phyloP scores from a whole-genome alignment of 2,113 vertebrate species.

The Actenoides lindsayi region DNA sequence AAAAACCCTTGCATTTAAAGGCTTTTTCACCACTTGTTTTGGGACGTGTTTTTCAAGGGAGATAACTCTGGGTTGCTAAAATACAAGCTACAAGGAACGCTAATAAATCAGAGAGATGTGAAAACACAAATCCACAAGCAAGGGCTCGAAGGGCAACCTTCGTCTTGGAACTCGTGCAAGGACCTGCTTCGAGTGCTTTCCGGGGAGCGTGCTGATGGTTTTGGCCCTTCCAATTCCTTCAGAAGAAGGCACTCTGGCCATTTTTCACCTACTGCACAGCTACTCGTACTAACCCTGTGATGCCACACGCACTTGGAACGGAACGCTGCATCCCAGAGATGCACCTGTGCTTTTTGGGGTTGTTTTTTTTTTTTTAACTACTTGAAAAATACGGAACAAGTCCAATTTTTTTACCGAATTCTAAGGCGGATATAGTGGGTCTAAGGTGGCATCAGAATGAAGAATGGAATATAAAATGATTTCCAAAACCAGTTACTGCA shows the following conservation, averaged over 20 bases:
- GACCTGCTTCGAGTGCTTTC: not conserved
- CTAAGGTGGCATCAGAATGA: constrained; percentile 71
- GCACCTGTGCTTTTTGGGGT: not conserved
- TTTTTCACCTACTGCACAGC: constrained; percentile 46
- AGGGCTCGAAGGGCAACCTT: not conserved
- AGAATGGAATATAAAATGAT: not conserved
- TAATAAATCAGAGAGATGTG: not conserved
- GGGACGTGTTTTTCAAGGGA: not conserved
- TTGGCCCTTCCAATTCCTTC: not conserved
- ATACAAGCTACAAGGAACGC: not conserved
- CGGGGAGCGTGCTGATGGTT: not conserved
- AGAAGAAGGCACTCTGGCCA: not conserved
- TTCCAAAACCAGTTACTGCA: not conserved
- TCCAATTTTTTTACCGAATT: not conserved
- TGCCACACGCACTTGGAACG: constrained; percentile 60
- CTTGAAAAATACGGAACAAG: constrained; percentile 10
- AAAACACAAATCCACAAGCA: not conserved
- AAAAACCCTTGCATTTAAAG: not conserved
- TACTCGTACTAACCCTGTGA: constrained; percentile 71
- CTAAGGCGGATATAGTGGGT: not conserved
- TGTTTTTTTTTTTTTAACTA: not conserved
- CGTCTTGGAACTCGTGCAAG: not conserved
- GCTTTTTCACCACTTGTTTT: not conserved
- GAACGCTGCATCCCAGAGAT: constrained; percentile 17
- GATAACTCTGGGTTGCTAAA: not conserved